Conservation (phyloP, 2,888 invertebrate species). For the Alloplasta piceator region DNA sequence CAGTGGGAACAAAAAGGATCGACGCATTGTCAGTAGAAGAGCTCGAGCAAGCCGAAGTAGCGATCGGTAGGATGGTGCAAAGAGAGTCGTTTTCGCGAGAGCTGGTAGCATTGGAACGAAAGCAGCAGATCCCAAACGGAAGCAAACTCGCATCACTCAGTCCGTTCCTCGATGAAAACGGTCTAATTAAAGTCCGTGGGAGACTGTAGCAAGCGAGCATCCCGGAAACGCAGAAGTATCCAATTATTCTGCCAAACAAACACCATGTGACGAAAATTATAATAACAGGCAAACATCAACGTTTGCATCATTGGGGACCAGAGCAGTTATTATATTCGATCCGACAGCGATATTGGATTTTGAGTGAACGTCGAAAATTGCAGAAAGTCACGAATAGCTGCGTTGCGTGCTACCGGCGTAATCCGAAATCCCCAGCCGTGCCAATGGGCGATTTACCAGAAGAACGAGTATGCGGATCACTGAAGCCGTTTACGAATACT, state of each 20-base stretch:
- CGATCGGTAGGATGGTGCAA: constrained; percentile 50
- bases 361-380: constrained; percentile 69
- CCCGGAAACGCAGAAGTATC: constrained; percentile 41
- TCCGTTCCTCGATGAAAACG: constrained; percentile 50
- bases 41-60: constrained; percentile 43
- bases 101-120: neutral
- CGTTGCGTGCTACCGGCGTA: constrained; percentile 70
- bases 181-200: constrained; percentile 54
- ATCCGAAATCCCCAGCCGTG: constrained; percentile 64
- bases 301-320: constrained; percentile 64
- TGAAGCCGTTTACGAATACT: constrained; percentile 70
- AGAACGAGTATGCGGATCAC: constrained; percentile 69
- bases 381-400: constrained; percentile 70
- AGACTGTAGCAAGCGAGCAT: constrained; percentile 46
- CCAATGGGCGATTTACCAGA: constrained; percentile 77
- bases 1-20: neutral
- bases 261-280: constrained; percentile 58
- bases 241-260: constrained; percentile 42
- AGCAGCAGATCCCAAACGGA: neutral
- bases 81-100: constrained; percentile 43
- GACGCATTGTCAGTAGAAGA: constrained; percentile 38
- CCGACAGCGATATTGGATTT: constrained; percentile 72
- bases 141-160: constrained; percentile 44
- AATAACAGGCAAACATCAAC: constrained; percentile 63
- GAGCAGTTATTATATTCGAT: constrained; percentile 63